Base-by-base conservation (phyloP, 2,888 invertebrate species). In the Danaus chrysippus region DNA sequence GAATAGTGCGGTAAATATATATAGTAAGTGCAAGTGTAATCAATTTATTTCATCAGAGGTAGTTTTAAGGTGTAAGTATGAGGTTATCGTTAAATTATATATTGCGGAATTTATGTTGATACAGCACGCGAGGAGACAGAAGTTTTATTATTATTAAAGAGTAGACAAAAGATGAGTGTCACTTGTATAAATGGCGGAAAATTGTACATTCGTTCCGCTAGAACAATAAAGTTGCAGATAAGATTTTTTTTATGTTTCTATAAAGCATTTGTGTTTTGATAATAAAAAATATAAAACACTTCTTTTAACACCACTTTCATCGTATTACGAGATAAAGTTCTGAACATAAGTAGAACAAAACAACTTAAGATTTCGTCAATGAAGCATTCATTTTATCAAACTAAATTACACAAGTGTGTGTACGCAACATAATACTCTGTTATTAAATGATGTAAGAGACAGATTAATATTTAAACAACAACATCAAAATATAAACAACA, bases 321-420 rank as follows among this genome's bases (percentile, higher is more conserved):
- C 23, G 23, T 34, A 34, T 34, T 34, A 34, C 23, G 6, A 34
- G 23, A 34, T 13, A n/a, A 5, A 46, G n/a, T 15, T 3, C 10
- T 10, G 49, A 49, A 49, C 15, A 10, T 10, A 17, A 17, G 17
- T 49, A 17, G 17, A 17, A 49, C 15, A 12, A 43, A 49, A 17
- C 17, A 17, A 17, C 17, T 34, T 11, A 49, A 49, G 49, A 49
- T 49, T 49, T 49, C 49, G 10, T 49, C 17, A 49, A 17, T 49
- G 49, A 49, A 49, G 49, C 49, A 10, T 46, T 46, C n/a, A n/a
- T 46, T 46, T 34, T 34, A 34, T 46, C 46, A 46, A 46, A 5
- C n/a, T 46, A 1, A 11, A 12, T 46, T 46, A 13, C 46, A 15
- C 46, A 46, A 46, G 46, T 46, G 23, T 34, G 44, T 44, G 46